Percentiles rank a stretch among this genome's conserved stretches.
Conservation (phyloP, 2,797 vertebrate species). For the Chrosomus eos region DNA sequence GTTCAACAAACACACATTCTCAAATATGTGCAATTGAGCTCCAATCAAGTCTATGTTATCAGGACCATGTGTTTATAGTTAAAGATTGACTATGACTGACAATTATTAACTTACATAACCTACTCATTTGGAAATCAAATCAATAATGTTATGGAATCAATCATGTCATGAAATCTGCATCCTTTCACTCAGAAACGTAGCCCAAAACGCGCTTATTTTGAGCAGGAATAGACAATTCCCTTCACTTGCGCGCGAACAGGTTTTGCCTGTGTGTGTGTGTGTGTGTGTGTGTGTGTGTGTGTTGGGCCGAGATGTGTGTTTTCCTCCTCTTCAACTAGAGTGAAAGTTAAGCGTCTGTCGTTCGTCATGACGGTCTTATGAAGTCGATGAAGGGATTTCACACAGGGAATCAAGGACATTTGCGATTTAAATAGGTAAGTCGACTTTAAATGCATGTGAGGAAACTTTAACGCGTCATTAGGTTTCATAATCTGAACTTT, state of each 20-base stretch:
- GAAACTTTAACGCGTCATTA: neutral
- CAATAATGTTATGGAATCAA: neutral
- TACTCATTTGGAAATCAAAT: neutral
- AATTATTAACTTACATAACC: conserved; percentile 22
- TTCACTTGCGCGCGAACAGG: conserved; percentile 3
- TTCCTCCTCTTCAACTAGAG: conserved; percentile 8
- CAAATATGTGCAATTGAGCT: neutral
- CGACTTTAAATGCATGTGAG: neutral
- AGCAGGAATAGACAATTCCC: neutral
- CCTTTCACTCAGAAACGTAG: neutral
- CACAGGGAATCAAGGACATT: neutral
- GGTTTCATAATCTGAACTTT: neutral
- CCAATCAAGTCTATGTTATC: neutral
- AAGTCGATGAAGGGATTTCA: conserved; percentile 19
- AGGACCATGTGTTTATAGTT: conserved; percentile 5
- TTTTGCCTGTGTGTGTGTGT: neutral
- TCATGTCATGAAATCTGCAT: neutral
- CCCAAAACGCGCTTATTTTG: neutral
- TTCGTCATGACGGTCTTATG: conserved; percentile 4
- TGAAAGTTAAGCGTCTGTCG: conserved; percentile 10
- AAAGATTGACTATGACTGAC: conserved; percentile 14
- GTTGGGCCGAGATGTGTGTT: neutral
- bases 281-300: neutral
- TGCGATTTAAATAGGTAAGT: conserved; percentile 5
- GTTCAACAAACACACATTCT: neutral